Evolutionary conservation across 2,113 vertebrate genomes (phyloP).

Genomic region (Catharus fuscescens): DNA sequence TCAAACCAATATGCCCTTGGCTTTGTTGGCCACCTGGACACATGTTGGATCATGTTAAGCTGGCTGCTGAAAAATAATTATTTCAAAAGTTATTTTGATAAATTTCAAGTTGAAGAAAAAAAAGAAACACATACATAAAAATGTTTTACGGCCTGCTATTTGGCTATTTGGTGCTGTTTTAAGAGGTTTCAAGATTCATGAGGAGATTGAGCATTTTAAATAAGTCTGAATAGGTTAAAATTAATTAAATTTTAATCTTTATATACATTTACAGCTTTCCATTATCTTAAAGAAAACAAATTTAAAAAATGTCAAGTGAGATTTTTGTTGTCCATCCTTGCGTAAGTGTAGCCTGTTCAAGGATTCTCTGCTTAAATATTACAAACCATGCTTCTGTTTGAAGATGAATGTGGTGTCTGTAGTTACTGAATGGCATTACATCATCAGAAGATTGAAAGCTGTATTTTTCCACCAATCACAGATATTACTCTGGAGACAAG

Average conservation of each 20-base stretch:
- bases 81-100: background rate
- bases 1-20: background rate
- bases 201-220: background rate
- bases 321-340: background rate
- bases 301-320: background rate
- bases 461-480: background rate
- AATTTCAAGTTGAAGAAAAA: background rate
- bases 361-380: background rate
- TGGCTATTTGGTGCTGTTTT: background rate
- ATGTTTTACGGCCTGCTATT: background rate
- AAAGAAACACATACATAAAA: fast-evolving
- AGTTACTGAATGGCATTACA: background rate
- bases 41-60: background rate
- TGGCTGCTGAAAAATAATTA: background rate
- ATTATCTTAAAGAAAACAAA: background rate
- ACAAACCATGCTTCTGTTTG: background rate
- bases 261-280: background rate
- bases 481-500: background rate
- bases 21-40: background rate
- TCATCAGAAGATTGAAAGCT: slow-evolving; percentile 3
- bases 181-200: background rate
- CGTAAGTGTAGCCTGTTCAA: background rate
- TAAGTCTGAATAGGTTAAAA: background rate
- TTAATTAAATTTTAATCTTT: background rate
- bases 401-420: background rate